Conservation (phyloP, 2,797 vertebrate species). For the Nannoperca australis region DNA sequence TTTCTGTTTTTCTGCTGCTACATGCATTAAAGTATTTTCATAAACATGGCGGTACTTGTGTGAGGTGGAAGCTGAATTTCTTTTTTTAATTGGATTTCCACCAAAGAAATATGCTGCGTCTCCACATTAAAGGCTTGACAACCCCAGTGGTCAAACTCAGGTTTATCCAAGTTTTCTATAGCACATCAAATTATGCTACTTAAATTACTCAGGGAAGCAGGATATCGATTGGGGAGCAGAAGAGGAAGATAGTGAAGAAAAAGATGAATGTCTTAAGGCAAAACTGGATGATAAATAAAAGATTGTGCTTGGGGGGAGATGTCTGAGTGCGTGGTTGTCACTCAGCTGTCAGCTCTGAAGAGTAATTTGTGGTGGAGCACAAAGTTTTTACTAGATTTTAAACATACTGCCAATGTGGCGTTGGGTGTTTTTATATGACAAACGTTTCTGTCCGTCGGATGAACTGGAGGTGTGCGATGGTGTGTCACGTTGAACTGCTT, state of each 20-base stretch:
- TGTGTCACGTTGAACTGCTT: slow-evolving; percentile 45
- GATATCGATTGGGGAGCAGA: background rate
- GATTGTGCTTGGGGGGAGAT: background rate
- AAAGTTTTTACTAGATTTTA: slow-evolving; percentile 1
- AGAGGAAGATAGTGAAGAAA: slow-evolving; percentile 1
- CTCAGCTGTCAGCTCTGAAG: slow-evolving; percentile 30
- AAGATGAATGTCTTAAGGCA: background rate
- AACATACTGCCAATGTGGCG: background rate
- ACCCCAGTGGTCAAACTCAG: slow-evolving; percentile 1
- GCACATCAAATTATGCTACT: slow-evolving; percentile 4
- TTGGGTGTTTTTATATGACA: slow-evolving; percentile 6
- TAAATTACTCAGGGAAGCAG: background rate
- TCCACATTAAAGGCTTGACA: background rate
- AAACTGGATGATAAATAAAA: slow-evolving; percentile 28
- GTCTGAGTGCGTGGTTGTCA: background rate
- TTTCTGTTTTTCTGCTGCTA: background rate
- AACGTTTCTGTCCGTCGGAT: background rate
- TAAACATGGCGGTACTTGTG: background rate
- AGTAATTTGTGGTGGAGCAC: slow-evolving; percentile 18
- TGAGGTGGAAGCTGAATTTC: background rate
- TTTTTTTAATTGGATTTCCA: slow-evolving; percentile 9
- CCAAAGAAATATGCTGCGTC: background rate
- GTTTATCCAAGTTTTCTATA: background rate
- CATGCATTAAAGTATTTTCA: background rate
- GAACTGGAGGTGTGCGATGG: slow-evolving; percentile 13